Base-by-base conservation (phyloP, 1,140 invertebrate genomes). In the Antheraea pernyi region DNA sequence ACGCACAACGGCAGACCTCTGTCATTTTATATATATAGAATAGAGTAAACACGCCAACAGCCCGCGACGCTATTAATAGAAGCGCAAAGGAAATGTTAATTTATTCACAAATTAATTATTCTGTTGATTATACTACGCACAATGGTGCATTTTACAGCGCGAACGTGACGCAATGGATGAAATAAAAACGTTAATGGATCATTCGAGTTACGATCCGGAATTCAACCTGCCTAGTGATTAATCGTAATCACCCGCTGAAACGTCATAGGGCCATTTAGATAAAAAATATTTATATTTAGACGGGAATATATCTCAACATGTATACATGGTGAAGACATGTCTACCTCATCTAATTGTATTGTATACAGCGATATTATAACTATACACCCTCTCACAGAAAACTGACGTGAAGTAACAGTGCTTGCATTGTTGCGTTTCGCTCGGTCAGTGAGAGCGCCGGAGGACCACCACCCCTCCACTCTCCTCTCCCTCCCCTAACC, bases 71-170 rank as follows among this genome's bases (percentile, higher is more conserved):
- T 53, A 53, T 53, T 53, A 13, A 53, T 53, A 53, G 16, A 7
- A 53, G 16, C 39, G 39, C 46, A 66, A 30, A 73, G 69, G 67
- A 74, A 67, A 69, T 67, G 39, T 63, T 64, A 71, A 71, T 71
- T 71, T 66, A 58, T 67, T 63, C 61, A 61, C 48, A 61, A 71
- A 71, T 63, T 64, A 67, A 64, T 39, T 39, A 59, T 59, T 22
- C 61, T 48, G 46, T 68, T 67, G 46, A 71, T 71, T 71, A 63
- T 61, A 63, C 63, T 61, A 63, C 63, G 37, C n/a, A 66, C 58
- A 58, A 65, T 64, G 63, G 16, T 48, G 42, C 60, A 67, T 59
- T 53, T 53, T 68, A 63, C 65, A 65, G 65, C 61, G 22, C 59
- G 42, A 59, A 58, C 39, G 63, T 71, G 70, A 71, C 70, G 70